phyloP scores from a whole-genome alignment of 2,113 vertebrate genomes.

The Dascyllus trimaculatus region DNA sequence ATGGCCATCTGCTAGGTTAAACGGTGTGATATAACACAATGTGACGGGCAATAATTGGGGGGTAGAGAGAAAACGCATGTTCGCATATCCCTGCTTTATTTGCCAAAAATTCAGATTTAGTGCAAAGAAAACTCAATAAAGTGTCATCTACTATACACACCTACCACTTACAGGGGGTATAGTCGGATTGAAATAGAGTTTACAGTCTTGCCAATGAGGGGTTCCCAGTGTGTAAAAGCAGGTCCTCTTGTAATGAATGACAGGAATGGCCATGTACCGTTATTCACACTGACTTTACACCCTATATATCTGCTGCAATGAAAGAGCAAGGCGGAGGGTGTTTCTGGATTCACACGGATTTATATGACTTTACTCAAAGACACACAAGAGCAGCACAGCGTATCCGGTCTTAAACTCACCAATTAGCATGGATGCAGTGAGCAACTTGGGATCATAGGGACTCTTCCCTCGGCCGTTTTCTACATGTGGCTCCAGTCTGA shows the following conservation, averaged over 20 bases:
- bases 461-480: constrained; percentile 98
- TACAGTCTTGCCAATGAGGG: constrained; percentile 65
- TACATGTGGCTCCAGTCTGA: constrained; percentile 90
- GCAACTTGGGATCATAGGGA: constrained; percentile 96
- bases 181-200: constrained; percentile 68
- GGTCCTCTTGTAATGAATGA: constrained; percentile 55
- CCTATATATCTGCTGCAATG: constrained; percentile 49
- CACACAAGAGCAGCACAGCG: not conserved
- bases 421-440: constrained; percentile 94
- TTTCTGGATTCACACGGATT: constrained; percentile 49
- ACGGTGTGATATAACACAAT: constrained; percentile 66
- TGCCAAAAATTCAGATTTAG: constrained; percentile 35
- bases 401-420: constrained; percentile 82
- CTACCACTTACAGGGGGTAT: constrained; percentile 32
- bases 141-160: constrained; percentile 46
- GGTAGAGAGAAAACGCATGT: constrained; percentile 44
- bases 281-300: constrained; percentile 54
- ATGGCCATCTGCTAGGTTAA: constrained; percentile 78
- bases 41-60: constrained; percentile 64
- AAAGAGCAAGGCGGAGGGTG: constrained; percentile 60
- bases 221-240: constrained; percentile 61
- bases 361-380: constrained; percentile 36
- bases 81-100: constrained; percentile 32
- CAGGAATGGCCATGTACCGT: constrained; percentile 52
- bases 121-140: constrained; percentile 47